Evolutionary conservation across 2,888 invertebrate species (phyloP).

Genomic region (Xestia rhomboidea): DNA sequence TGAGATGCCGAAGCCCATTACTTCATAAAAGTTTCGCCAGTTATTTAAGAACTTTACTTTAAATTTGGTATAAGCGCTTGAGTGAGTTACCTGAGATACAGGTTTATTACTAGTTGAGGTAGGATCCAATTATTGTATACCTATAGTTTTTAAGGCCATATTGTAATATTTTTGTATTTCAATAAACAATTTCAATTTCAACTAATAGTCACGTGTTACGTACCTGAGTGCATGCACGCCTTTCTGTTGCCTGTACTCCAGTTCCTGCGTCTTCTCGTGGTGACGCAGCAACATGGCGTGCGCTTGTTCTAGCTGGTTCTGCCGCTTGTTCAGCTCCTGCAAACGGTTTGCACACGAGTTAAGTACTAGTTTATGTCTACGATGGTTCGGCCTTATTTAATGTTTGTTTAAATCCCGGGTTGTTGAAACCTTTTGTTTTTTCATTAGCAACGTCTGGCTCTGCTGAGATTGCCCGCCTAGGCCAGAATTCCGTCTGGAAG

Average conservation of each 20-base stretch:
- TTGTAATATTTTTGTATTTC: no score
- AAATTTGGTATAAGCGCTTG: no score
- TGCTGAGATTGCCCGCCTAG: not conserved
- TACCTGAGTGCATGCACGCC: slow-evolving; percentile 97
- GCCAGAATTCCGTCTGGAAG: not conserved
- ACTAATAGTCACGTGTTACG: no score
- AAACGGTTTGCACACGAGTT: slow-evolving; percentile 17
- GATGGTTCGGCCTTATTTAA: not conserved
- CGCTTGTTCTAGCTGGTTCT: slow-evolving; percentile 98
- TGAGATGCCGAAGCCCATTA: not conserved
- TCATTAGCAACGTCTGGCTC: not conserved
- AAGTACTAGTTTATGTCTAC: not conserved
- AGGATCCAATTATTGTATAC: no score
- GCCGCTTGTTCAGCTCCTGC: slow-evolving; percentile 98
- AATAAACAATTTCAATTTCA: no score
- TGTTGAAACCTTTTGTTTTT: not conserved
- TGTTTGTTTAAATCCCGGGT: not conserved
- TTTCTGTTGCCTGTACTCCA: slow-evolving; percentile 98
- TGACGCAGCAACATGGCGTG: slow-evolving; percentile 98
- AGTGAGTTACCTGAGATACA: no score
- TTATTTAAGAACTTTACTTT: not conserved
- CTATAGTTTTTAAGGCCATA: no score
- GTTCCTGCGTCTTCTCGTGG: slow-evolving; percentile 98
- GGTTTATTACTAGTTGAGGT: no score
- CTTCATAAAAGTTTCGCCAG: no score